Conservation (phyloP, 2,888 invertebrate genomes). For the Chaetogeoica ovagalla region DNA sequence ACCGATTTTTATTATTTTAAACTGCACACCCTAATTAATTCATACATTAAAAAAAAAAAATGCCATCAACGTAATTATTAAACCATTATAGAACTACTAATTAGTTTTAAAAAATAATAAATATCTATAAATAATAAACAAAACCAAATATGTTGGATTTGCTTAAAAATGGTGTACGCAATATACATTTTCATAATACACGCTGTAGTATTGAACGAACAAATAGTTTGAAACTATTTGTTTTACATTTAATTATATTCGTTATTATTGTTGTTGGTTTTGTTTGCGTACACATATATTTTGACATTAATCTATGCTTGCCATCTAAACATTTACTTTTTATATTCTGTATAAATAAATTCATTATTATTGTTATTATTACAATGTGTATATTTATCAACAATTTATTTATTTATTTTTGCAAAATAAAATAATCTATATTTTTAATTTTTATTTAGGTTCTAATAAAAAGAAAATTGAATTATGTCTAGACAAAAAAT, state of each 20-base stretch:
- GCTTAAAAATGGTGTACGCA: slow-evolving; percentile 44
- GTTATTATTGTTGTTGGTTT: not conserved
- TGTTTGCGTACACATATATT: slow-evolving; percentile 29
- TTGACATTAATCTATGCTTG: slow-evolving; percentile 13
- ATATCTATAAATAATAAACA: slow-evolving; percentile 42
- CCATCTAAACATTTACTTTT: slow-evolving; percentile 14
- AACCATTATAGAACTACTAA: slow-evolving; percentile 51
- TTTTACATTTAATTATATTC: slow-evolving; percentile 21
- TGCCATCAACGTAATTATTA: slow-evolving; percentile 40
- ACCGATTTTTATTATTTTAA: slow-evolving; percentile 21
- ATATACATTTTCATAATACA: slow-evolving; percentile 29
- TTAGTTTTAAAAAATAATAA: slow-evolving; percentile 51
- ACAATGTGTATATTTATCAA: slow-evolving; percentile 17
- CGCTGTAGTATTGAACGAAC: not conserved
- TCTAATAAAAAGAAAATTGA: slow-evolving; percentile 33
- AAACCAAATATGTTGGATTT: slow-evolving; percentile 34
- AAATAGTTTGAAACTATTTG: slow-evolving; percentile 11
- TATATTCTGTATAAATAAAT: slow-evolving; percentile 37
- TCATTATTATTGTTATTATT: slow-evolving; percentile 23
- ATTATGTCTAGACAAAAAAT: not conserved
- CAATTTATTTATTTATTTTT: slow-evolving; percentile 2
- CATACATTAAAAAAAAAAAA: slow-evolving; percentile 22
- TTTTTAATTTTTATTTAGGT: slow-evolving; percentile 28
- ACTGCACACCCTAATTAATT: slow-evolving; percentile 44
- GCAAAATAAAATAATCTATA: slow-evolving; percentile 27